Conservation (phyloP, 2,888 invertebrate species). For the Drosophila aldrichi region DNA sequence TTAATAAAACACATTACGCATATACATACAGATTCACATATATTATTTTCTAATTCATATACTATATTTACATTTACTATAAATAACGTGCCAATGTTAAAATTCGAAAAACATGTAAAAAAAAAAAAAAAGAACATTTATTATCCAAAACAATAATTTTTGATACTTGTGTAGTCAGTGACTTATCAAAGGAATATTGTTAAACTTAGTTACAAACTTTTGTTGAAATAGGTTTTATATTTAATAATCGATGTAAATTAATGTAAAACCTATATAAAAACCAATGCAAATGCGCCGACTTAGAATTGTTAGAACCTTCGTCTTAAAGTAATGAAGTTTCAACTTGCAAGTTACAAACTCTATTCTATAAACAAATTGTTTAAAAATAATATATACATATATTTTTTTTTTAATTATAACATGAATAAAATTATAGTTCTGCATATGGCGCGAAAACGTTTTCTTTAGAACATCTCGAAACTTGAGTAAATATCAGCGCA, state of each 20-base stretch:
- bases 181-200: constrained; percentile 45
- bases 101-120: constrained; percentile 30
- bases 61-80: constrained; percentile 44
- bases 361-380: neutral
- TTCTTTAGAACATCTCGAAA: constrained; percentile 29
- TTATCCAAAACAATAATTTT: constrained; percentile 38
- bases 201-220: constrained; percentile 43
- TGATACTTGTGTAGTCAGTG: constrained; percentile 49
- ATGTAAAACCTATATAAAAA: constrained; percentile 15
- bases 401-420: neutral
- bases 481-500: constrained; percentile 36
- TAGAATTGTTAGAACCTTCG: constrained; percentile 35
- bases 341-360: neutral
- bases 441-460: neutral
- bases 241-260: constrained; percentile 30
- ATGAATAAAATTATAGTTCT: constrained; percentile 3
- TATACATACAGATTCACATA: constrained; percentile 38
- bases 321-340: constrained; percentile 1
- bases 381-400: neutral
- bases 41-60: constrained; percentile 61
- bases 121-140: constrained; percentile 35
- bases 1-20: constrained; percentile 26
- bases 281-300: constrained; percentile 32
- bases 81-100: constrained; percentile 77
- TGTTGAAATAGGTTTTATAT: constrained; percentile 60